These are phyloP conservation scores for Halcyon badia DNA, from an alignment of 2,797 vertebrate species.

Conservation along the genomic window DNA sequence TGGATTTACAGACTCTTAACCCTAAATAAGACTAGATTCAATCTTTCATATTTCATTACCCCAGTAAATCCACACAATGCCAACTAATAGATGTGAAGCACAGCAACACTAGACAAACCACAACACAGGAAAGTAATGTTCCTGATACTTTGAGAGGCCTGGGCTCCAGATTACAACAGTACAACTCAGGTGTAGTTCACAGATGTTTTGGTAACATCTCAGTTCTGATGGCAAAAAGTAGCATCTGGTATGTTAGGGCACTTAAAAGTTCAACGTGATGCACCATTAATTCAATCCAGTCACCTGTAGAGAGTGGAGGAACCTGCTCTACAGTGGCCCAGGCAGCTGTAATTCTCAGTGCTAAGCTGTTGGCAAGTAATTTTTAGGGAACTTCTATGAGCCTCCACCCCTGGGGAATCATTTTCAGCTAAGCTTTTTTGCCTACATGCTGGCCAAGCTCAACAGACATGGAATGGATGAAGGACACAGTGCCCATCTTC, in stretches of 20 bases:
- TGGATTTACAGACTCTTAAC: slow-evolving; percentile 50
- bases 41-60: slow-evolving; percentile 38
- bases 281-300: background rate
- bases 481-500: background rate
- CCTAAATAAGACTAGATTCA: slow-evolving; percentile 35
- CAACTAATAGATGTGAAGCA: background rate
- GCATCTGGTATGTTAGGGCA: background rate
- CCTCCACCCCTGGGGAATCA: background rate
- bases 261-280: background rate
- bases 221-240: background rate
- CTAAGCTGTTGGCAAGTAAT: background rate
- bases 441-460: background rate
- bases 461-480: background rate
- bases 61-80: background rate
- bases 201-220: background rate
- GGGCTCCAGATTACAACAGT: background rate
- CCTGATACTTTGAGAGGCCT: background rate
- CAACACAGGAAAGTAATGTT: background rate
- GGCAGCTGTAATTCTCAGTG: background rate
- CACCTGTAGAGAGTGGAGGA: background rate
- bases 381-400: background rate
- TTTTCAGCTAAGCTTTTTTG: background rate
- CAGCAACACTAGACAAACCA: background rate
- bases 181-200: background rate
- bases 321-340: background rate